Evolutionary conservation across 64 coral and sea anemone genomes (phyloP).

Genomic region (Actinia tenebrosa): DNA sequence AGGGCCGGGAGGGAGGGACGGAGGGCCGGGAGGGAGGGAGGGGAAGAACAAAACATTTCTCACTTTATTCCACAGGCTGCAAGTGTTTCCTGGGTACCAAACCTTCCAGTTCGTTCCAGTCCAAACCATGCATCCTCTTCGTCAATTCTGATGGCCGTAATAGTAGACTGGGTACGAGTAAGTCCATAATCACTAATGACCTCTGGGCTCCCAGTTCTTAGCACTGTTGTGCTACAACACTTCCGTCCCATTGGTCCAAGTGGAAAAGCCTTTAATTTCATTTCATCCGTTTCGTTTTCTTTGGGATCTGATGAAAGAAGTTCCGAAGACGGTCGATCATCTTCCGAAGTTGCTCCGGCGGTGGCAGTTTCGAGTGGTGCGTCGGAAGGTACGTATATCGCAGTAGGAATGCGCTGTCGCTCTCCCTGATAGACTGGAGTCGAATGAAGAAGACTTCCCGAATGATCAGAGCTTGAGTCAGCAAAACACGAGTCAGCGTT

Average conservation of each 20-base stretch:
- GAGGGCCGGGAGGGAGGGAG: neutral
- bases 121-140: slow-evolving; percentile 43
- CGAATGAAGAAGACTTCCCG: slow-evolving; percentile 54
- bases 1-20: too few relatives aligned
- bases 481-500: slow-evolving; percentile 82
- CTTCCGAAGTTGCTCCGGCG: slow-evolving; percentile 21
- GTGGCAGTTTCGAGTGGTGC: slow-evolving; percentile 42
- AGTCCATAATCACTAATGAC: slow-evolving; percentile 4
- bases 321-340: slow-evolving; percentile 22
- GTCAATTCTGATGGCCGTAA: slow-evolving; percentile 68
- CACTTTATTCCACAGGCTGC: slow-evolving; percentile 46
- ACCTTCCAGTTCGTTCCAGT: slow-evolving; percentile 22
- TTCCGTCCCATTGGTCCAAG: slow-evolving; percentile 39
- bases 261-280: neutral
- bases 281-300: slow-evolving; percentile 30
- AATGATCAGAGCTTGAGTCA: slow-evolving; percentile 83
- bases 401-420: slow-evolving; percentile 44
- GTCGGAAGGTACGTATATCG: slow-evolving; percentile 66
- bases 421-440: slow-evolving; percentile 43
- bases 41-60: neutral
- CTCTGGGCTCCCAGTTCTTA: slow-evolving; percentile 36
- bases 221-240: slow-evolving; percentile 57
- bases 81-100: slow-evolving; percentile 34
- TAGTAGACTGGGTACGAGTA: slow-evolving; percentile 71
- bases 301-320: slow-evolving; percentile 46